Percentiles rank a stretch among this genome's conserved stretches.
Evolutionary conservation across 2,113 vertebrate species (phyloP).

Genomic region (Conger conger): DNA sequence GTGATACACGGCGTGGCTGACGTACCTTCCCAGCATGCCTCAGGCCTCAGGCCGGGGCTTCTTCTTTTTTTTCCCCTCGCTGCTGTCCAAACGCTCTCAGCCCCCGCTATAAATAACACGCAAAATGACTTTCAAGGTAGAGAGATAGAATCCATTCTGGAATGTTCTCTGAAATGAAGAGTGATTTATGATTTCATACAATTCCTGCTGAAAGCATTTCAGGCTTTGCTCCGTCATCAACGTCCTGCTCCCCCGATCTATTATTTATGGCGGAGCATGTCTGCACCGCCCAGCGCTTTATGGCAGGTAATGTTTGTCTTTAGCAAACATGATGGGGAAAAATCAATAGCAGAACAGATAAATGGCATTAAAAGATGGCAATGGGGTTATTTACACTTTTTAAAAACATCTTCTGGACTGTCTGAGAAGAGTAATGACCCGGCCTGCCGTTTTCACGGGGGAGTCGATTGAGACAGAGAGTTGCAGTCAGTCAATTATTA

Average conservation of each 20-base stretch:
- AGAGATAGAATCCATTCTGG: slow-evolving; percentile 81
- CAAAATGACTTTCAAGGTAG: slow-evolving; percentile 84
- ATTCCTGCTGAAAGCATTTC: slow-evolving; percentile 80
- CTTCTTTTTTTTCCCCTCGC: slow-evolving; percentile 74
- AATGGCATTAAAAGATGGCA: slow-evolving; percentile 52
- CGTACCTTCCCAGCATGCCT: slow-evolving; percentile 19
- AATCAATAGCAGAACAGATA: slow-evolving; percentile 64
- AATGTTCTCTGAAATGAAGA: slow-evolving; percentile 82
- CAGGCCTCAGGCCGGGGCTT: slow-evolving; percentile 59
- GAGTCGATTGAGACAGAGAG: slow-evolving; percentile 36
- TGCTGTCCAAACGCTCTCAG: slow-evolving; percentile 63
- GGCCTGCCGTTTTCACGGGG: slow-evolving; percentile 17
- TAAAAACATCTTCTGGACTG: slow-evolving; percentile 46
- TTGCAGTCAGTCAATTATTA: slow-evolving; percentile 31
- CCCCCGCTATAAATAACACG: slow-evolving; percentile 80
- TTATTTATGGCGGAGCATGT: slow-evolving; percentile 79
- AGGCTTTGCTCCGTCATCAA: slow-evolving; percentile 81
- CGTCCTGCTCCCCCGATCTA: slow-evolving; percentile 74
- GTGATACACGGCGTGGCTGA: slow-evolving; percentile 11
- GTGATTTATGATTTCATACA: slow-evolving; percentile 84
- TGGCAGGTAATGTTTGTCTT: slow-evolving; percentile 77
- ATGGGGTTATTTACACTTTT: slow-evolving; percentile 53
- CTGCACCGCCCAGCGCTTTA: slow-evolving; percentile 73
- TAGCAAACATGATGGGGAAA: slow-evolving; percentile 70
- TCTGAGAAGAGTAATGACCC: slow-evolving; percentile 36